Percentiles rank a stretch among this genome's conserved stretches.
These are phyloP conservation scores for Drosophila orena DNA, from an alignment of 1,140 invertebrate genomes.

Conservation along the genomic window DNA sequence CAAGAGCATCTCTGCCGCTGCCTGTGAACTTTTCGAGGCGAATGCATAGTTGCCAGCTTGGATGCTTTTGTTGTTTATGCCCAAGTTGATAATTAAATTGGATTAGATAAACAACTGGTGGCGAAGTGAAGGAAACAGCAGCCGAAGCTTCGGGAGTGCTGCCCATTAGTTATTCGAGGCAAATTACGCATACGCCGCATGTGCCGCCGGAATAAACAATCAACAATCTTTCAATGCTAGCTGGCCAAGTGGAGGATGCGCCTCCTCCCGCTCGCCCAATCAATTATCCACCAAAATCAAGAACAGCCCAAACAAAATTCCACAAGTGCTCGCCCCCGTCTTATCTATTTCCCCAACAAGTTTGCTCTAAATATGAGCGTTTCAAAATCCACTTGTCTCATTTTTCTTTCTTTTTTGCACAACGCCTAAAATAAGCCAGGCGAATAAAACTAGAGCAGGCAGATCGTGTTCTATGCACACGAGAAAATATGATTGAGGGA, in stretches of 20 bases:
- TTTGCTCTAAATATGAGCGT: constrained; percentile 51
- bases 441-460: constrained; percentile 70
- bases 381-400: constrained; percentile 43
- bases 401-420: constrained; percentile 29
- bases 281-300: constrained; percentile 55
- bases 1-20: constrained; percentile 44
- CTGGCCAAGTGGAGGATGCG: constrained; percentile 31
- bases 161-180: constrained; percentile 52
- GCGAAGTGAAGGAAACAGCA: constrained; percentile 30
- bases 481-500: constrained; percentile 50
- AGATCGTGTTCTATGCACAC: constrained; percentile 58
- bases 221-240: constrained; percentile 60
- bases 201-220: constrained; percentile 57
- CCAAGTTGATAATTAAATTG: constrained; percentile 54
- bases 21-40: constrained; percentile 52
- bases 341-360: constrained; percentile 18
- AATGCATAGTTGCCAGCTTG: constrained; percentile 33
- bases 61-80: constrained; percentile 49
- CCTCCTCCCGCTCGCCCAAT: constrained; percentile 22
- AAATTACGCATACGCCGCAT: constrained; percentile 77
- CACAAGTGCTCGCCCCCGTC: constrained; percentile 46
- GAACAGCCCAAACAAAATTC: constrained; percentile 54
- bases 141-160: constrained; percentile 12
- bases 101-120: constrained; percentile 45
- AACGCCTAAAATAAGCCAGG: constrained; percentile 63